Base-by-base conservation (phyloP, 1,140 invertebrate species). In the Drosophila chauvacae region DNA sequence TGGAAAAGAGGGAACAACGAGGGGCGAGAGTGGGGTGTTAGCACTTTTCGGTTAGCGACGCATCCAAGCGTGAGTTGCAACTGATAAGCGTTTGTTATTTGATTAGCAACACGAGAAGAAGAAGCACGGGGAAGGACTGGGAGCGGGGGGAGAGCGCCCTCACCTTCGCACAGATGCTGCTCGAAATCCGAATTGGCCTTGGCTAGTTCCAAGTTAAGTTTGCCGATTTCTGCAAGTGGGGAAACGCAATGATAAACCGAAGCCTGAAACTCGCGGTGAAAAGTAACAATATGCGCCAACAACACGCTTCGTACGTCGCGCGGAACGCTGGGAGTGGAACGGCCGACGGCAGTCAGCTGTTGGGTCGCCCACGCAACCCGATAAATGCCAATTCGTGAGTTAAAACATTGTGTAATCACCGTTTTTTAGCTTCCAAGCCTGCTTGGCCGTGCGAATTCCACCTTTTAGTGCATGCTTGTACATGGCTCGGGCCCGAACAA, bases 101-200 rank as follows among this genome's bases (percentile, higher is more conserved):
- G 56, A 57, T 76, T 77, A 55, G 60, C 56, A 11, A 56, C 20
- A n/a, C 20, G 7, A 26, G 53, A 23, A 37, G 53, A 23, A 23
- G 33, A 23, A 23, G 51, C 18, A 35, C 14, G 51, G 51, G 13
- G 14, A 16, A n/a, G 35, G 37, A 39, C 35, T 9, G n/a, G 53
- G 53, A 56, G 53, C 26, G 28, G 39, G 11, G 23, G 42, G 56
- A 35, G 39, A 33, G 30, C 44, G 18, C 42, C 20, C 60, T 81
- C 63, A 92, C 91, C 91, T 92, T 91, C 91, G 41, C 87, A 91
- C 72, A 92, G 74, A 83, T 92, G 91, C 60, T 92, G 90, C 56
- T 91, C 81, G 59, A 92, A 91, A 55, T 92, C 91, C 41, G 86
- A 77, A 60, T 91, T 91, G 14, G 84, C 84, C 77, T 90, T 82